Base-by-base conservation (phyloP, 2,888 invertebrate genomes). In the Dasysyrphus tricinctus region DNA sequence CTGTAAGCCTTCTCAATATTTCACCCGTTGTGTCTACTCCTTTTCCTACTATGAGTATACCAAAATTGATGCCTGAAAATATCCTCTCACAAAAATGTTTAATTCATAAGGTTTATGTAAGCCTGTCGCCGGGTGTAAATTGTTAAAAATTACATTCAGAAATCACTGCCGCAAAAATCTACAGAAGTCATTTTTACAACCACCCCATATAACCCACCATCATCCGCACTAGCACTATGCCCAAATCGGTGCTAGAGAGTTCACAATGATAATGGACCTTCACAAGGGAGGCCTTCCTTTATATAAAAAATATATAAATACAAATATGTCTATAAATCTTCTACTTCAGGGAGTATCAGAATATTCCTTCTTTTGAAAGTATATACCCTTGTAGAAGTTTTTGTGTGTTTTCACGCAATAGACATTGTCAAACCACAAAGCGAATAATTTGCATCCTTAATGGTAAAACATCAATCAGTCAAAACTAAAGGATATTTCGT, bases 401-500 rank as follows among this genome's bases (percentile, higher is more conserved):
- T 12, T 29, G 37, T 29, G 37, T 47, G 29, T 19, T 42, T 61
- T 59, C 34, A 24, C 37, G 51, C 61, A 34, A 59, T 70, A 61
- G 54, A 61, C 69, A 69, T 63, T 29, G 61, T 51, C 49, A 61
- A 54, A 54, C 65, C 51, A 72, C 65, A 78, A 67, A 82, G 72
- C 37, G 67, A 49, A 69, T 73, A 73, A 82, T 82, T 82, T 82
- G 82, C 67, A 82, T 82, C 78, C 67, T 73, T 82, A 73, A 82
- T 82, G 73, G n/a, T 19, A 29, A 82, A 78, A 82, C 78, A 82
- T 82, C 82, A 82, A 82, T 82, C 82, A 78, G 82, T 65, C 65
- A 14, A n/a, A 77, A 82, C 77, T 14, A 29, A 70, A 81, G 63
- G 70, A 70, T 63, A 49, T 65, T 78, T 67, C n/a, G n/a, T n/a